Evolutionary conservation across 2,113 vertebrate species (phyloP).

Genomic region (Istiophorus platypterus): DNA sequence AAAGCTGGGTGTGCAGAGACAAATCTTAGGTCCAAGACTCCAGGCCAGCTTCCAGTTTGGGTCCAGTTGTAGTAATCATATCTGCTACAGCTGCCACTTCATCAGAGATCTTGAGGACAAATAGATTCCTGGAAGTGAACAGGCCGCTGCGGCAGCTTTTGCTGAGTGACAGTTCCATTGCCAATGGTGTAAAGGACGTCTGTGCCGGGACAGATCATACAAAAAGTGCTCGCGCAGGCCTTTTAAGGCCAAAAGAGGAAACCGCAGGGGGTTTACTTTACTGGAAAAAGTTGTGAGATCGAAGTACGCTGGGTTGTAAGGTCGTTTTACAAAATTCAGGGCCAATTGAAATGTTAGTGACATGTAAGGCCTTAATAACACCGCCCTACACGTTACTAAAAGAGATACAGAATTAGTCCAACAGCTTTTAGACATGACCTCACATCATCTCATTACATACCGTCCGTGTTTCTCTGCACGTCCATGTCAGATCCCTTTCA

Average conservation of each 20-base stretch:
- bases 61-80: conserved; percentile 89
- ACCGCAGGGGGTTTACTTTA: neutral
- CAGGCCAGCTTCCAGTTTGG: conserved; percentile 82
- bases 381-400: conserved; percentile 31
- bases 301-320: neutral
- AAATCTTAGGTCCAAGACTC: conserved; percentile 46
- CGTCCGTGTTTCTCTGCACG: conserved; percentile 66
- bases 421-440: conserved; percentile 78
- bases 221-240: neutral
- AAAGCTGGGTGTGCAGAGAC: neutral
- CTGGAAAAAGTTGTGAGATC: neutral
- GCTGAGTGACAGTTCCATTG: conserved; percentile 63
- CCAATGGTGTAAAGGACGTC: conserved; percentile 14
- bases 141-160: conserved; percentile 40
- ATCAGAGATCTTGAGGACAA: conserved; percentile 73
- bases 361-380: conserved; percentile 40
- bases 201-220: neutral
- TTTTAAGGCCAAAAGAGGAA: neutral
- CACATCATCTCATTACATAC: conserved; percentile 75
- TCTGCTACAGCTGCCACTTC: conserved; percentile 88
- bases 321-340: neutral
- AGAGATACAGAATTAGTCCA: conserved; percentile 63
- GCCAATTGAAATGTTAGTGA: neutral
- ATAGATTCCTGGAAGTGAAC: conserved; percentile 70
- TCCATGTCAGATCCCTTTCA: conserved; percentile 81